Evolutionary conservation across 2,113 vertebrate genomes (phyloP).

Genomic region (Pomatostomus ruficeps): DNA sequence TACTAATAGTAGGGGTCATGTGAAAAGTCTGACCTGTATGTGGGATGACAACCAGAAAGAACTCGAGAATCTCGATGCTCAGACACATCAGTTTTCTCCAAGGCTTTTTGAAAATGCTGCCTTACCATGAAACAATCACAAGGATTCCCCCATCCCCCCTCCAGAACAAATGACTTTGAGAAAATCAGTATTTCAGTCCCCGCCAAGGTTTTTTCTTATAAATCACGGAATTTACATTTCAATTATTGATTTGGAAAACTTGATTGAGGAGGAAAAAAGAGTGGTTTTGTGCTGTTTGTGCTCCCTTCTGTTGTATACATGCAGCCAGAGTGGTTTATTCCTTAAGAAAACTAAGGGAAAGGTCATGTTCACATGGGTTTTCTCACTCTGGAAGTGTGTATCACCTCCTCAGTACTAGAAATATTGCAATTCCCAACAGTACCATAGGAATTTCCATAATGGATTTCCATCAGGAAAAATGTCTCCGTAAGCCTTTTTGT

Average conservation of each 20-base stretch:
- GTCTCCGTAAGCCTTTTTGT: neutral
- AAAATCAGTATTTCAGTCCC: neutral
- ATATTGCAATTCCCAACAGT: neutral
- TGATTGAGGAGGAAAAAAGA: neutral
- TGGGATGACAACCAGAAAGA: conserved; percentile 26
- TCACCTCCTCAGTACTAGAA: neutral
- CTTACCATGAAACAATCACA: neutral
- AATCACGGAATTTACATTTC: neutral
- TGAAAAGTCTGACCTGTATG: conserved; percentile 42
- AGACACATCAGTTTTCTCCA: neutral
- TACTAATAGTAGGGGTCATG: conserved; percentile 34
- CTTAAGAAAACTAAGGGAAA: conserved; percentile 5
- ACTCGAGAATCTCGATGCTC: neutral
- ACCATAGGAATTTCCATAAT: neutral
- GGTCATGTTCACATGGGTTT: neutral
- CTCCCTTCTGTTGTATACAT: neutral
- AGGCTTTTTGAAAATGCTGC: neutral
- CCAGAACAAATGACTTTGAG: neutral
- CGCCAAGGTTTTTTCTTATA: neutral
- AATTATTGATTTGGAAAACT: neutral
- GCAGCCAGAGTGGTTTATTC: neutral
- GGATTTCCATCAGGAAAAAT: neutral
- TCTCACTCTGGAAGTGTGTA: neutral
- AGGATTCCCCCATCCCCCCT: neutral
- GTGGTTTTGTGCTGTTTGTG: neutral